Base-by-base conservation (phyloP, 2,888 invertebrate genomes). In the Noctua comes region DNA sequence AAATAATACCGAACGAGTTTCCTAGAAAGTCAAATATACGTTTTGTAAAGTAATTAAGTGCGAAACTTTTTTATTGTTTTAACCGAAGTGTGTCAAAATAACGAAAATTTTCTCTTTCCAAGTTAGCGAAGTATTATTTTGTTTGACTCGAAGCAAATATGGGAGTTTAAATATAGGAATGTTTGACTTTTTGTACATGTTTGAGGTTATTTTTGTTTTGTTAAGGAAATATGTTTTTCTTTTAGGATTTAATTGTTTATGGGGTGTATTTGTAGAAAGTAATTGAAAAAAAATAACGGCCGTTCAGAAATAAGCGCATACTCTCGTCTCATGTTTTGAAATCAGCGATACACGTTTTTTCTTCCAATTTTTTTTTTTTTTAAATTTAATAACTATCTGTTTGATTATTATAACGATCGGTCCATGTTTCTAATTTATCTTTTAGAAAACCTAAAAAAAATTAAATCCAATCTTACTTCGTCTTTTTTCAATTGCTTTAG, bases 91-190 rank as follows among this genome's bases (percentile, higher is more conserved):
- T 86, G 83, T 84, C 87, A 86, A 87, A 89, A 85, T 83, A 86
- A 18, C 31, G 64, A 76, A 80, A 85, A 76, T 80, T 83, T 80
- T 62, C 76, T 70, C 71, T 10, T 10, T 1, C 51, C 16, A 69
- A 84, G 59, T 82, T 86, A 48, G 68, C 10, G 31, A 85, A 86
- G 86, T 85, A 85, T 88, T 88, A 75, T 86, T 85, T 81, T 82
- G 66, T 69, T 79, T 64, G 62, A 88, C 71, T 88, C 59, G n/a
- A 62, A 76, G 75, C 71, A 88, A 89, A 89, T 86, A 87, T 86
- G 82, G 78, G 73, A 77, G 77, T 85, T 77, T 76, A 40, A 72
- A 68, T 68, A 68, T 54, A 54, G 57, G 40, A 79, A 71, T 85
- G 80, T 75, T 74, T 80, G 27, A 31, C 43, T 65, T 69, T 40